A percentile compares a stretch with the other conserved stretches of the same genome.
Evolutionary conservation across 2,888 invertebrate genomes (phyloP).

Genomic region (Acleris cristana): DNA sequence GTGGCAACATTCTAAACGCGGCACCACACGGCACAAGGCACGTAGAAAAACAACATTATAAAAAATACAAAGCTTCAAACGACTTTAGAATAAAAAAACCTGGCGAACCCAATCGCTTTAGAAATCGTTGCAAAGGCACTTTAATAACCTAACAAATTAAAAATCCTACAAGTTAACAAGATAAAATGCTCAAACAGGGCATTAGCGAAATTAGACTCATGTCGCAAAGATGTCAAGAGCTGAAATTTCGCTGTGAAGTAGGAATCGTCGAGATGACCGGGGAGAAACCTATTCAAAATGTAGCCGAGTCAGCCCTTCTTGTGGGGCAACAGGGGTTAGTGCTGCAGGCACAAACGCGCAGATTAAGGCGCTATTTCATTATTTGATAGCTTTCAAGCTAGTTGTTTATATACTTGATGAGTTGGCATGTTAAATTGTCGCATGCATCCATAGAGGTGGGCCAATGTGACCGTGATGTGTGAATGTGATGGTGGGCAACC

Average conservation of each 20-base stretch:
- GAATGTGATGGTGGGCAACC: too few species aligned
- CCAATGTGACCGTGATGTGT: too few species aligned
- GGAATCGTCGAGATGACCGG: conserved; percentile 30
- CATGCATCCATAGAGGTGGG: too few species aligned
- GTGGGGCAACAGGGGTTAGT: conserved; percentile 15
- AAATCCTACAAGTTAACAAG: neutral
- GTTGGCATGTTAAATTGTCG: too few species aligned
- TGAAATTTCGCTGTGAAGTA: conserved; percentile 19
- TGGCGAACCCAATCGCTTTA: neutral
- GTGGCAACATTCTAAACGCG: too few species aligned
- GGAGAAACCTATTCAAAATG: conserved; percentile 36
- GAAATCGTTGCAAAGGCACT: neutral
- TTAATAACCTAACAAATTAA: neutral
- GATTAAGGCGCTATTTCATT: neutral
- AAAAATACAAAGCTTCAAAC: too few species aligned
- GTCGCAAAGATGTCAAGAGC: conserved; percentile 24
- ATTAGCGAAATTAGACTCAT: conserved; percentile 17
- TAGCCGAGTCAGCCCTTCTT: conserved; percentile 33
- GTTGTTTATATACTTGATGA: too few species aligned
- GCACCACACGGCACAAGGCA: too few species aligned
- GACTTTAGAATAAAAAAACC: too few species aligned
- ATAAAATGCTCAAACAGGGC: neutral
- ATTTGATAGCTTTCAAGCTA: neutral
- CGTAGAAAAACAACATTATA: too few species aligned
- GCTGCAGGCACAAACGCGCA: conserved; percentile 1